Evolutionary conservation across 2,888 invertebrate species (phyloP).

Genomic region (Abrostola triplasia): DNA sequence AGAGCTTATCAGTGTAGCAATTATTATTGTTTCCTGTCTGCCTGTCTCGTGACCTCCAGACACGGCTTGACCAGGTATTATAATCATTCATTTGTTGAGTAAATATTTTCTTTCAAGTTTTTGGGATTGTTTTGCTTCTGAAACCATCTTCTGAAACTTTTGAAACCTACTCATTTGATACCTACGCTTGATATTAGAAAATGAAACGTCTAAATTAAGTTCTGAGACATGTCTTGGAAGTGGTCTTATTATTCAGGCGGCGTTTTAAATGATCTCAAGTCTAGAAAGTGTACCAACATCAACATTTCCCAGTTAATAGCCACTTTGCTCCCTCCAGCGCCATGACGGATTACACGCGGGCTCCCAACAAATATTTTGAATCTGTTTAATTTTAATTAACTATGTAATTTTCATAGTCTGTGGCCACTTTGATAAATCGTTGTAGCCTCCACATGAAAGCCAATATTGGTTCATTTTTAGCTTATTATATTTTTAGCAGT

Average conservation of each 20-base stretch:
- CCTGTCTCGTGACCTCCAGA: no score
- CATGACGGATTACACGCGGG: constrained; percentile 19
- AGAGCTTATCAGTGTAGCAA: no score
- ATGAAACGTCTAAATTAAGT: not conserved
- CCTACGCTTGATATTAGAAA: no score
- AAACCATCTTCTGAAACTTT: no score
- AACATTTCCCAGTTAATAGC: constrained; percentile 27
- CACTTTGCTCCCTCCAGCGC: constrained; percentile 15
- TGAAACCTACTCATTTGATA: no score
- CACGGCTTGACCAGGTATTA: no score
- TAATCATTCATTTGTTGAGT: no score
- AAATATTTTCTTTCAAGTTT: no score
- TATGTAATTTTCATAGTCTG: constrained; percentile 27
- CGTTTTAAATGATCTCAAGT: constrained; percentile 13
- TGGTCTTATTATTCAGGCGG: not conserved
- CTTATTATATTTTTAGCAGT: constrained; percentile 11
- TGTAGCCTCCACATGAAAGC: constrained; percentile 32
- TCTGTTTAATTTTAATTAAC: constrained; percentile 43
- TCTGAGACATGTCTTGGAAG: not conserved
- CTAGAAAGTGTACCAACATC: constrained; percentile 11
- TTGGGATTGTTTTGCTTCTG: no score
- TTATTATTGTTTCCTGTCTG: no score
- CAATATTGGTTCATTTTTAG: constrained; percentile 17
- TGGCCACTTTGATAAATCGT: constrained; percentile 58
- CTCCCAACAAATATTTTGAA: constrained; percentile 30